Conservation (phyloP, 64 coral and sea anemone genomes). For the Trachythela sp. region DNA sequence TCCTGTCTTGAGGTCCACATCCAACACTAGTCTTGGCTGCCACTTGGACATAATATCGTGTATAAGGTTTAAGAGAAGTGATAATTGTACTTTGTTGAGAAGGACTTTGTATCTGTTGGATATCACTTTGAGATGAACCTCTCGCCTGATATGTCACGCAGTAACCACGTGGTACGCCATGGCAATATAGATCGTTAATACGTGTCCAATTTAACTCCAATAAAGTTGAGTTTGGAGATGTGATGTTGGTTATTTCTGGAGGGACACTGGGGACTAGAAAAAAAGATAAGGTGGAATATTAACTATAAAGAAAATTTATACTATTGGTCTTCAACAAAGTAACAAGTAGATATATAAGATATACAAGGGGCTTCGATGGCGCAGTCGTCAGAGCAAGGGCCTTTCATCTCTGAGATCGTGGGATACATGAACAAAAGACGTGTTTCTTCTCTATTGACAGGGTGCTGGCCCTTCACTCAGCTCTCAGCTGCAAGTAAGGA, state of each 20-base stretch:
- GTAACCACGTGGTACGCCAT: neutral
- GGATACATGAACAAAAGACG: too few relatives aligned
- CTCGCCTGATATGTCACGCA: neutral
- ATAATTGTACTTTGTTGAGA: neutral
- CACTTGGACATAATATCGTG: neutral
- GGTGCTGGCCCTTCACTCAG: too few relatives aligned
- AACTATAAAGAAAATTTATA: too few relatives aligned
- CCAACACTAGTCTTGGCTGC: neutral
- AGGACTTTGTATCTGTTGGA: neutral
- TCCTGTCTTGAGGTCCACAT: neutral
- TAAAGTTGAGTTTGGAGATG: neutral
- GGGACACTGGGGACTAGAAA: neutral
- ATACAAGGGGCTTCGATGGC: too few relatives aligned
- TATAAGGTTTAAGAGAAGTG: neutral
- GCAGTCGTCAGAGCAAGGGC: too few relatives aligned
- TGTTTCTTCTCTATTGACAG: too few relatives aligned
- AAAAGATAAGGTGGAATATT: too few relatives aligned
- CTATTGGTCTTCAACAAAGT: too few relatives aligned
- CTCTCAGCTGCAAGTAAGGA: too few relatives aligned
- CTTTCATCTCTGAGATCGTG: too few relatives aligned
- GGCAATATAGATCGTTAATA: neutral
- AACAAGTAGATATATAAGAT: too few relatives aligned
- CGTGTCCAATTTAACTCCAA: neutral
- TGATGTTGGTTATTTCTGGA: neutral
- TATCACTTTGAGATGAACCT: neutral